phyloP scores from a whole-genome alignment of 2,797 vertebrate genomes.

The Iguana delicatissima region DNA sequence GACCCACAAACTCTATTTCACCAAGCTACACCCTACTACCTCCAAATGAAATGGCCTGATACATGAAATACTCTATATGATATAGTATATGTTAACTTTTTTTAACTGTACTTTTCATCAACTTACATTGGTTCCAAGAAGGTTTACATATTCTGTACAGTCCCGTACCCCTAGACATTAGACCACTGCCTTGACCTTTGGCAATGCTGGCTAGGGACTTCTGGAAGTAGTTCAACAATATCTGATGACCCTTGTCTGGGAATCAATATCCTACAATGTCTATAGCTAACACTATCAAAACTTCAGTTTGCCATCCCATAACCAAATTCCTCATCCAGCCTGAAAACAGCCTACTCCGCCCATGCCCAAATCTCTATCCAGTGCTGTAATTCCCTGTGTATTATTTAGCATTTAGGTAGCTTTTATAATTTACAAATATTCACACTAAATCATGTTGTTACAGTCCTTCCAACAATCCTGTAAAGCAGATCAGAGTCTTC shows the following conservation, averaged over 20 bases:
- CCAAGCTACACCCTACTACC: neutral
- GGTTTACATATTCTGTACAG: neutral
- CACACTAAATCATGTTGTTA: neutral
- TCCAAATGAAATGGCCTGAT: neutral
- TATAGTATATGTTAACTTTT: neutral
- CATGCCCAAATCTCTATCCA: neutral
- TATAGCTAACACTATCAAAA: neutral
- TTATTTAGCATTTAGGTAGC: neutral
- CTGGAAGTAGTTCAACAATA: neutral
- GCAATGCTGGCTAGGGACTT: neutral
- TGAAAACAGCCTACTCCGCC: neutral
- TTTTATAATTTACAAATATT: neutral
- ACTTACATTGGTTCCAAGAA: neutral
- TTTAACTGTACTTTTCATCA: neutral
- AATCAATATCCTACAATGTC: neutral
- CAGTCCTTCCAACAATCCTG: neutral
- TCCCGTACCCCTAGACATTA: neutral
- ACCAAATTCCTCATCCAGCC: neutral
- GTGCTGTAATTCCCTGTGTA: neutral
- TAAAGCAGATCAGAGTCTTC: neutral
- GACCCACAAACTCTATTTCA: neutral
- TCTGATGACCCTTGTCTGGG: neutral
- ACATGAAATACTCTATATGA: neutral
- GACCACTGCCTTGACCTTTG: neutral
- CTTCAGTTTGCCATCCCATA: neutral